Base-by-base conservation (phyloP, 2,113 vertebrate genomes). In the Zosterops japonicus region DNA sequence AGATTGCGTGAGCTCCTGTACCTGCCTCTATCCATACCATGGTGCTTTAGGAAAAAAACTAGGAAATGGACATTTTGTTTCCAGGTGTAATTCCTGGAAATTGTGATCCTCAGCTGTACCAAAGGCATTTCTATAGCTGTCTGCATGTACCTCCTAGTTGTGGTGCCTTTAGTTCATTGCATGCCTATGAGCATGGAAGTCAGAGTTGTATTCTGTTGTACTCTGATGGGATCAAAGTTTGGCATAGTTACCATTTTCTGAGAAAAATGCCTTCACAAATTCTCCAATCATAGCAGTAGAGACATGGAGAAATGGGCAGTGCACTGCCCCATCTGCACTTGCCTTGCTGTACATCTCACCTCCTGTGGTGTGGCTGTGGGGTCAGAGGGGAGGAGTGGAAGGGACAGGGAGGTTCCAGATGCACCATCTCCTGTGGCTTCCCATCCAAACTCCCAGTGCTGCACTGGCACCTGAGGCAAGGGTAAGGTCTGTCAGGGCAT, bases 311-410 rank as follows among this genome's bases (percentile, higher is more conserved):
- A 47, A 14, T 65, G 59, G 59, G 50, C 63, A 60, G 46, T 12
- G 69, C 13, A 36, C 2, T 53, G 65, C 22, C 39, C 22, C 8
- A 1, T 8, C 60, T 74, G 50, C 35, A 2, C 22, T 46, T 63
- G 33, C 12, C 18, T n/a, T 0, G 0, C 11, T 16, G 15, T 9
- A 2, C 29, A 2, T 53, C 60, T 56, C 47, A 3, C 6, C 31
- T 81, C 33, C 50, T 44, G 23, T 10, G 46, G 18, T 12, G 4
- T 7, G 41, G 55, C 69, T 64, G 59, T 36, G 29, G 52, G 6
- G 21, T 33, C 41, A 8, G 57, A 60, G 74, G 52, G 22, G 68
- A 36, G 44, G 6, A 31, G 16, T 14, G 50, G 50, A 33, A 61
- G 69, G 31, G 33, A 0, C 46, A n/a, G 59, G 33, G 60, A 31